Conservation (phyloP, 2,797 vertebrate species). For the Crenuchus spilurus region DNA sequence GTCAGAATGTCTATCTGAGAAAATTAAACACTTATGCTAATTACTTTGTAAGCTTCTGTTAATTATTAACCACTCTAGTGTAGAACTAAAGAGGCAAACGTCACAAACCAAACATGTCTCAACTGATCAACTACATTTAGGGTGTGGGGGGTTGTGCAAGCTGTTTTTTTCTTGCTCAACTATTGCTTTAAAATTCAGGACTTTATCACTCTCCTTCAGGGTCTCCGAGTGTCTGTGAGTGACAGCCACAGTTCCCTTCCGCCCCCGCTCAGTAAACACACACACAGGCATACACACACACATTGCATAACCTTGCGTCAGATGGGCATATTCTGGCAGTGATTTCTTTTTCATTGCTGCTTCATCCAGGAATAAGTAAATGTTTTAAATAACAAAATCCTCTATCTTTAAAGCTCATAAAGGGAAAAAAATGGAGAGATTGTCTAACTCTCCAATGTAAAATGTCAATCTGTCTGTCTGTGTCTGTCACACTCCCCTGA, state of each 20-base stretch:
- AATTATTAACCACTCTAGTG: too few species aligned
- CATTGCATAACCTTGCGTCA: conserved; percentile 38
- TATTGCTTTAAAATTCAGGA: background rate
- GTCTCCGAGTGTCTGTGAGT: conserved; percentile 6
- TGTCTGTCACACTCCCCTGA: conserved; percentile 5
- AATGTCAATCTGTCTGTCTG: background rate
- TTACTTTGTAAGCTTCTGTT: too few species aligned
- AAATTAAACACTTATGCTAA: too few species aligned
- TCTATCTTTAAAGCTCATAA: background rate
- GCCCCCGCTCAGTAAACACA: conserved; percentile 6
- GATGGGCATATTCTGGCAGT: conserved; percentile 14
- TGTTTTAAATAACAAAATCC: background rate
- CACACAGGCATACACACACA: background rate
- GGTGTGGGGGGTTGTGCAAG: background rate
- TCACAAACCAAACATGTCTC: too few species aligned
- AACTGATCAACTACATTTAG: background rate
- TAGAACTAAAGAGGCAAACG: too few species aligned
- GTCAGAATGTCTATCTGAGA: too few species aligned
- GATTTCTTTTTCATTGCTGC: conserved; percentile 20
- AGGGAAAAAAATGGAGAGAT: background rate
- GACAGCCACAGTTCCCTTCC: conserved; percentile 5
- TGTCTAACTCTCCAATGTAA: background rate
- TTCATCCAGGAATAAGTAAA: background rate
- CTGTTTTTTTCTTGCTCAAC: background rate
- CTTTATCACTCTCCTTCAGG: background rate